Base-by-base conservation (phyloP, 1,140 invertebrate genomes). In the Zelostemma sp. region DNA sequence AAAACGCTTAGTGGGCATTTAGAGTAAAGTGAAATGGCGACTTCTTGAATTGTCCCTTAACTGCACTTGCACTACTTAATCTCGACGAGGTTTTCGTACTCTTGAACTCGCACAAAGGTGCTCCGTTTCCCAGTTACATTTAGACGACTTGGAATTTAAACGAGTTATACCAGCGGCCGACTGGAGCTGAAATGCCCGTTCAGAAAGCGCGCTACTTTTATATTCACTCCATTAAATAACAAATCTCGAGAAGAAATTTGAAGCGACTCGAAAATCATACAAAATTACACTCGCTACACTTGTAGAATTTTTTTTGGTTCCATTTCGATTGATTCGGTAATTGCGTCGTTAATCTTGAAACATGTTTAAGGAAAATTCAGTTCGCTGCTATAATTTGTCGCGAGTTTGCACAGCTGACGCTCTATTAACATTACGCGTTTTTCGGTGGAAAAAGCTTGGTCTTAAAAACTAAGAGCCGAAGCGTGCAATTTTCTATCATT, bases 1-100 rank as follows among this genome's bases (percentile, higher is more conserved):
- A 25, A 35, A 64, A 51, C 46, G 46, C 16, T 56, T 63, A 62
- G 59, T 15, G 6, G 59, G 15, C 47, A 43, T 61, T 51, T 15
- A 49, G 40, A 45, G 12, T 35, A n/a, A 50, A 31, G 19, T 14
- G 11, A n/a, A 19, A 47, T 38, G 15, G 21, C 33, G 50, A 43
- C 18, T 54, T 49, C 61, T 64, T 64, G 56, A 56, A 64, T 56
- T 40, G 53, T 48, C 17, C 45, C 17, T 48, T 64, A 64, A 64
- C 53, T 64, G 55, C 54, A 53, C 62, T 65, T 58, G 53, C 56
- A 48, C 48, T 47, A n/a, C 35, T 53, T 64, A 57, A 64, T 64
- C 54, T 53, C 35, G 9, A 40, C 48, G 31, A 58, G 48, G 31
- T 55, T 41, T 54, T 64, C 56, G 51, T 25, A 56, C 49, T 64